Conservation (phyloP, 1,140 invertebrate genomes). For the Armadillidium nasatum region DNA sequence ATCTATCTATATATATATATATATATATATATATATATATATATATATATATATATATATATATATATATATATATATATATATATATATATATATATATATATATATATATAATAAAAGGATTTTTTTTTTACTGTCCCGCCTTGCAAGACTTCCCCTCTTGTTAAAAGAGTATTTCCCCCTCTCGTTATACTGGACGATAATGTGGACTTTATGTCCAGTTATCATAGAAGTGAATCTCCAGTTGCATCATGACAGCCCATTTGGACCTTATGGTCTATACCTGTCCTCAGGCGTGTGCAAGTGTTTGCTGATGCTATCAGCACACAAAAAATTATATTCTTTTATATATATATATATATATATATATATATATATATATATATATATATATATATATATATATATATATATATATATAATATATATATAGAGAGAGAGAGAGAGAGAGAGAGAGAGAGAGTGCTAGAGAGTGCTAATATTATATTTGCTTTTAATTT, state of each 20-base stretch:
- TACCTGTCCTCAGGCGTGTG: conserved; percentile 2
- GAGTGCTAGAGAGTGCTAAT: too few relatives aligned
- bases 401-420: conserved; percentile 9
- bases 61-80: background rate
- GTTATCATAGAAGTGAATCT: background rate
- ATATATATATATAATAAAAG: background rate
- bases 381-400: background rate
- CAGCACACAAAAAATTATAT: background rate
- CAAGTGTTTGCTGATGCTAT: conserved; percentile 12
- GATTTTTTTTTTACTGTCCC: background rate
- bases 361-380: background rate
- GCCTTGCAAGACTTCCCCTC: too few relatives aligned
- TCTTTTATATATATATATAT: background rate
- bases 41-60: too few relatives aligned
- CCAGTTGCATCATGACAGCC: background rate
- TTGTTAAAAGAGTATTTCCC: too few relatives aligned
- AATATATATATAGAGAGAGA: too few relatives aligned
- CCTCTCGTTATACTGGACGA: background rate
- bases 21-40: too few relatives aligned
- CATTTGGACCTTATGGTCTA: background rate
- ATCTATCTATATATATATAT: too few relatives aligned
- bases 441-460: too few relatives aligned
- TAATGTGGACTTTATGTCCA: background rate
- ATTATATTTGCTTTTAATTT: too few relatives aligned
- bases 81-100: conserved; percentile 14